Evolutionary conservation across 1,140 invertebrate species (phyloP), one percentile per base, ranked within the genome.

Genomic region (Drosophila obscura): DNA sequence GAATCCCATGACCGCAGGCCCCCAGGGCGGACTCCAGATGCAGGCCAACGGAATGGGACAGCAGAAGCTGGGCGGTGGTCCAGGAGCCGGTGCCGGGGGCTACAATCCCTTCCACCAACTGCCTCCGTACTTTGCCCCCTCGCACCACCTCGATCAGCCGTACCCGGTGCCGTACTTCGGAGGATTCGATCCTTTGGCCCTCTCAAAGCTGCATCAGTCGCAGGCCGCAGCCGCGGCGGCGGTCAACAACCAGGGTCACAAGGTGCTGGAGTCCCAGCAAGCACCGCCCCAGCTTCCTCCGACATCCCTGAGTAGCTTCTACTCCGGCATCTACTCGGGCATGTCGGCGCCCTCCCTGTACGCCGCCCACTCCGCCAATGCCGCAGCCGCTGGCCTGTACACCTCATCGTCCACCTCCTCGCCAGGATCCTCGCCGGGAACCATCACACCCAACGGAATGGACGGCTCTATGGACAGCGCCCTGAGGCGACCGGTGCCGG

Each of bases 1-100:
- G 92, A 95, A 96, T 11, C 94, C 96, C 3, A 94, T 96, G 90
- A 95, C 94, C 88, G 92, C 93, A 93, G 93, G 91, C 93, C 82
- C 78, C 13, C 89, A 91, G 41, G 94, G 72, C 58, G 74, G 85
- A 11, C 89, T 71, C 46, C 91, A 73, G 87, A 82, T 91, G 79
- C 80, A 90, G 57, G 61, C 58, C 53, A 74, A 65, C 58, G 74
- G 66, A 50, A 87, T 84, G 82, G 80, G 77, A 24, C 84, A 90
- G 92, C 92, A 71, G 91, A 93, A 64, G 43, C n/a, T 89, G 60
- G 91, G 92, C 13, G 74, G 52, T 19, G 83, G 83, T 5, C 75
- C 66, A 11, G 79, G 79, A 22, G 77, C 64, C 13, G 65, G 74
- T 69, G 92, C 80, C 49, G 80, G 92, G 19, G 85, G 92, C 1